These are phyloP conservation scores for Strigamia crassipes DNA, from an alignment of 2,888 invertebrate species.

Conservation along the genomic window DNA sequence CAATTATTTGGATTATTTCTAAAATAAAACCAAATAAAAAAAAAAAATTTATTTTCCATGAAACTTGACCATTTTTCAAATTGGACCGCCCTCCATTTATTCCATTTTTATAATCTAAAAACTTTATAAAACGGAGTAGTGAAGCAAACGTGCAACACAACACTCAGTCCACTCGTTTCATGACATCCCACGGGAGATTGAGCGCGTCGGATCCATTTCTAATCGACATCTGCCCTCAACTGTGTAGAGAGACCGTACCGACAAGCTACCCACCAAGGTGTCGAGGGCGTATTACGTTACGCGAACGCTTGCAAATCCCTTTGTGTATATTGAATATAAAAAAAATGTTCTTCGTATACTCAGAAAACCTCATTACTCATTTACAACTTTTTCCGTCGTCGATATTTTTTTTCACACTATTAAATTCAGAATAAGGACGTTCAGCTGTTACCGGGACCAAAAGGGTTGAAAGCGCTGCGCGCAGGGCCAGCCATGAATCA, in stretches of 20 bases:
- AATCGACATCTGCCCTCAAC: conserved; percentile 40
- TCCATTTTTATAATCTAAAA: conserved; percentile 3
- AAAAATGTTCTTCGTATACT: background rate
- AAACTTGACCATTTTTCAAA: background rate
- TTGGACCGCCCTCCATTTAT: background rate
- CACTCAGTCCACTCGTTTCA: conserved; percentile 39
- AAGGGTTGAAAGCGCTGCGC: conserved; percentile 14
- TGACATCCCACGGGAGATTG: conserved; percentile 36
- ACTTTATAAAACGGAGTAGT: background rate
- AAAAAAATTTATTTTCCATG: background rate
- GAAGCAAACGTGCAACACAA: conserved; percentile 21
- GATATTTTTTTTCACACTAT: conserved; percentile 3
- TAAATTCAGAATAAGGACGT: background rate
- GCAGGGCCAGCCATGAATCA: conserved; percentile 36
- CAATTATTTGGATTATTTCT: background rate
- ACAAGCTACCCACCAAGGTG: conserved; percentile 16
- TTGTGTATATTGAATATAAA: conserved; percentile 36
- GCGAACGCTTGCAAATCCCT: conserved; percentile 23
- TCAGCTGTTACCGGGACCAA: conserved; percentile 27
- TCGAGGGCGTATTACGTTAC: conserved; percentile 28
- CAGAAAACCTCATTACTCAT: conserved; percentile 30
- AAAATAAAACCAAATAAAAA: background rate
- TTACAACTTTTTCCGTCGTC: conserved; percentile 16
- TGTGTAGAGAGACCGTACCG: background rate
- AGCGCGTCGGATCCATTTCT: conserved; percentile 40